These are phyloP conservation scores for Onchidella celtica DNA, from an alignment of 2,888 invertebrate species.

Conservation along the genomic window DNA sequence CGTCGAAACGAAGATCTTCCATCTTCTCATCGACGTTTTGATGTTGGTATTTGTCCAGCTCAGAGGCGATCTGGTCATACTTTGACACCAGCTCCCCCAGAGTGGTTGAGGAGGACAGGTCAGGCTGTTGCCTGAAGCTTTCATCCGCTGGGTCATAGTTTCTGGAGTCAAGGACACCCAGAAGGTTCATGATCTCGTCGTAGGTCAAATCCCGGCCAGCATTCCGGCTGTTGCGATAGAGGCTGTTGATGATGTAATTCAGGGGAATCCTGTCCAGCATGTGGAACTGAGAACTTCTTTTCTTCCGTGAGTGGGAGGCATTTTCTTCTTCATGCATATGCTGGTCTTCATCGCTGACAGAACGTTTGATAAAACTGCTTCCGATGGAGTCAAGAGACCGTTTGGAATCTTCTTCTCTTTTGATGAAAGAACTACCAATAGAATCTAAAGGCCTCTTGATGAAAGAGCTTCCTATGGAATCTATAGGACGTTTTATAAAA, in stretches of 20 bases:
- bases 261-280: not conserved
- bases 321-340: not conserved
- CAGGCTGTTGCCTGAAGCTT: no score
- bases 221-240: not conserved
- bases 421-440: slow-evolving; percentile 27
- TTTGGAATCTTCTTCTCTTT: slow-evolving; percentile 17
- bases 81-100: no score
- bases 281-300: not conserved
- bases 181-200: not conserved
- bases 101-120: no score
- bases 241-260: slow-evolving; percentile 10
- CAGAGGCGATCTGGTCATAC: no score
- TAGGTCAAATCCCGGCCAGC: slow-evolving; percentile 11
- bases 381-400: slow-evolving; percentile 21
- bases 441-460: slow-evolving; percentile 18
- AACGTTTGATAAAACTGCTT: slow-evolving; percentile 21
- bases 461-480: slow-evolving; percentile 30
- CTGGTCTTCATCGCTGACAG: not conserved
- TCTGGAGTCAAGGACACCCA: not conserved
- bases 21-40: no score
- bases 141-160: not conserved
- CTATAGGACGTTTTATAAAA: slow-evolving; percentile 22
- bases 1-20: no score
- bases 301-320: not conserved
- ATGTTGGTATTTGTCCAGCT: no score